phyloP scores from a whole-genome alignment of 2,888 invertebrate species.

The Matsumyia berberina region DNA sequence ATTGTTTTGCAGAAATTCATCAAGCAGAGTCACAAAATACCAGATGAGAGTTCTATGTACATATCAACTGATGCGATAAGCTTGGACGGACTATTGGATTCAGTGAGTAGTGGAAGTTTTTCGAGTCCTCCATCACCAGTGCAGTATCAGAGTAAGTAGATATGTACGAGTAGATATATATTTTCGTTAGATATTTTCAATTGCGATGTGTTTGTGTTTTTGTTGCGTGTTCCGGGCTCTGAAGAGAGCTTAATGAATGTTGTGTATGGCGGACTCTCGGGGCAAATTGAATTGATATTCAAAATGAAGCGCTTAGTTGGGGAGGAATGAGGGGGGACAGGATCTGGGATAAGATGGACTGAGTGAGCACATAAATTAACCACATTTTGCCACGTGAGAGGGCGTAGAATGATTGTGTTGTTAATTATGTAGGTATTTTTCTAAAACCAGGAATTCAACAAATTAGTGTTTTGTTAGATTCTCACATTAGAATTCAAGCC shows the following conservation, averaged over 20 bases:
- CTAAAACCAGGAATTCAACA: too few species aligned
- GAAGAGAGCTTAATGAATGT: slow-evolving; percentile 21
- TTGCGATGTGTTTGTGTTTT: slow-evolving; percentile 3
- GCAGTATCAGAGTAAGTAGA: slow-evolving; percentile 78
- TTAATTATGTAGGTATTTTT: too few species aligned
- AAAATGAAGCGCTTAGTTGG: slow-evolving; percentile 30
- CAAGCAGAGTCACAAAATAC: slow-evolving; percentile 72
- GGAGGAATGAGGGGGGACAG: neutral
- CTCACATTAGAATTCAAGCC: too few species aligned
- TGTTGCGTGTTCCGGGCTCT: neutral
- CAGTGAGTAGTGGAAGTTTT: slow-evolving; percentile 80
- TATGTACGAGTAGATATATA: too few species aligned
- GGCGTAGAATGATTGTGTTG: neutral
- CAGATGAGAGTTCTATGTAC: slow-evolving; percentile 77
- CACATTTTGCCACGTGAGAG: slow-evolving; percentile 15
- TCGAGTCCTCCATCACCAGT: slow-evolving; percentile 79
- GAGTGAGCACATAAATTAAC: slow-evolving; percentile 3
- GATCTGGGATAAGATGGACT: neutral
- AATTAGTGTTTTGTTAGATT: too few species aligned
- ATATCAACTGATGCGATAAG: slow-evolving; percentile 80
- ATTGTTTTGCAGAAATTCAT: slow-evolving; percentile 77
- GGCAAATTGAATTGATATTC: slow-evolving; percentile 44
- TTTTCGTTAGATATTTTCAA: slow-evolving; percentile 5
- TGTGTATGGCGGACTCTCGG: neutral
- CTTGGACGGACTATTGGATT: slow-evolving; percentile 80